Percentiles rank a stretch among this genome's conserved stretches.
Evolutionary conservation across 92 coral and sea anemone genomes (phyloP).

Genomic region (Porites evermanni): DNA sequence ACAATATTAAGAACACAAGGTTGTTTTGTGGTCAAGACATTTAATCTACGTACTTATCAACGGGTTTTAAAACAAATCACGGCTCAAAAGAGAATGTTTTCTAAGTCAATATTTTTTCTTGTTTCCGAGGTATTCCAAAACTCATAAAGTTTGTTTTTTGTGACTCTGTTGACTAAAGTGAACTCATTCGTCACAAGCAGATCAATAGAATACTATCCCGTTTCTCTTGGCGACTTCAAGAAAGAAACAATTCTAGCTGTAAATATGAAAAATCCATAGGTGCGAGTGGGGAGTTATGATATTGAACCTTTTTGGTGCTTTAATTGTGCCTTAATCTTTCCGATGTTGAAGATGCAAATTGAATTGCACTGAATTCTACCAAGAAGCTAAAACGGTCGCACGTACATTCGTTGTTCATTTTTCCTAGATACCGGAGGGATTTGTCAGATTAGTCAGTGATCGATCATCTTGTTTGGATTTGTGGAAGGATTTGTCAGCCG

Average conservation of each 20-base stretch:
- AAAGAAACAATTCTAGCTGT: background rate
- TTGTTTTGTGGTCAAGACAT: background rate
- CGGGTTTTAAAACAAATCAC: background rate
- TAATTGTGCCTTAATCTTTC: background rate
- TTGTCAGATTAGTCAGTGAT: background rate
- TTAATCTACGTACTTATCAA: background rate
- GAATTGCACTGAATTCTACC: background rate
- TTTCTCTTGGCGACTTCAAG: constrained; percentile 10
- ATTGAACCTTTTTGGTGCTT: no score
- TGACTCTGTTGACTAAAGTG: constrained; percentile 29
- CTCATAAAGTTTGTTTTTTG: constrained; percentile 38
- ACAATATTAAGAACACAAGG: constrained; percentile 1
- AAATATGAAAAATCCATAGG: no score
- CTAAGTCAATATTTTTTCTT: constrained; percentile 29
- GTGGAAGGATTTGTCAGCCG: background rate
- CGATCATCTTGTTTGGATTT: background rate
- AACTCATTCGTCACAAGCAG: constrained; percentile 23
- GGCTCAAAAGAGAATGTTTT: constrained; percentile 9
- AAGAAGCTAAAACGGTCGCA: background rate
- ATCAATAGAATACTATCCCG: constrained; percentile 30
- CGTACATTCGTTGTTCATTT: no score
- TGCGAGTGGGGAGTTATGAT: no score
- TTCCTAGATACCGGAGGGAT: no score
- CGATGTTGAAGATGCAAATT: background rate
- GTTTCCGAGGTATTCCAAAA: constrained; percentile 12